These are phyloP conservation scores for Ormyrus pomaceus DNA, from an alignment of 2,888 invertebrate species.

Conservation along the genomic window DNA sequence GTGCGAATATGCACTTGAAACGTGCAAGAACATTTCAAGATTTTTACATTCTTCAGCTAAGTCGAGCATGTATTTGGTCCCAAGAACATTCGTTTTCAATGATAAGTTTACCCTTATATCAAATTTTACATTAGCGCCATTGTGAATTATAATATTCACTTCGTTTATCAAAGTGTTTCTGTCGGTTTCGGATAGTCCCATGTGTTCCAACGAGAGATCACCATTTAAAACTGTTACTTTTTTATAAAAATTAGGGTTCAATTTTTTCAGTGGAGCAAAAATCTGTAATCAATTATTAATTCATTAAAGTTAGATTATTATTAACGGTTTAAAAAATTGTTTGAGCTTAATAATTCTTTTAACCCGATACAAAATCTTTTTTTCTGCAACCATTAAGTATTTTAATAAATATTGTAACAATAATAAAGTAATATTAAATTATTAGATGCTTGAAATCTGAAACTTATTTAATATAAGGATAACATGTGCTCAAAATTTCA, in stretches of 20 bases:
- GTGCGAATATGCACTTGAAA: conserved; percentile 65
- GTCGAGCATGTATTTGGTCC: conserved; percentile 62
- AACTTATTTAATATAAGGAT: too few relatives aligned
- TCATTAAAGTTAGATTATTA: too few relatives aligned
- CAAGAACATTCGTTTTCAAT: conserved; percentile 62
- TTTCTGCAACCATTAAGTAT: too few relatives aligned
- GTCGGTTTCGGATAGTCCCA: conserved; percentile 60
- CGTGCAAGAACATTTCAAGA: conserved; percentile 60
- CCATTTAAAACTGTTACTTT: conserved; percentile 61
- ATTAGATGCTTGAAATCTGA: too few relatives aligned
- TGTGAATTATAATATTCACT: conserved; percentile 64
- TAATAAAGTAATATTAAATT: too few relatives aligned
- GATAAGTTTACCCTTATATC: conserved; percentile 47
- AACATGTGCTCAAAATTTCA: too few relatives aligned
- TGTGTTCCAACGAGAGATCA: conserved; percentile 57
- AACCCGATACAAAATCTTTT: too few relatives aligned
- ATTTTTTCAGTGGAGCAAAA: conserved; percentile 60
- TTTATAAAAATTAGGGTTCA: conserved; percentile 58
- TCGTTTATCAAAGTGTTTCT: conserved; percentile 58
- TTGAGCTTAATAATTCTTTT: too few relatives aligned
- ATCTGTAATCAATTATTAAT: conserved; percentile 55
- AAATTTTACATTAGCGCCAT: conserved; percentile 61
- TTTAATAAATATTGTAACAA: too few relatives aligned
- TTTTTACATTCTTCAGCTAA: conserved; percentile 61
- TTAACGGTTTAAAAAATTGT: too few relatives aligned